phyloP scores from a whole-genome alignment of 92 coral and sea anemone species.

The Paramuricea clavata region DNA sequence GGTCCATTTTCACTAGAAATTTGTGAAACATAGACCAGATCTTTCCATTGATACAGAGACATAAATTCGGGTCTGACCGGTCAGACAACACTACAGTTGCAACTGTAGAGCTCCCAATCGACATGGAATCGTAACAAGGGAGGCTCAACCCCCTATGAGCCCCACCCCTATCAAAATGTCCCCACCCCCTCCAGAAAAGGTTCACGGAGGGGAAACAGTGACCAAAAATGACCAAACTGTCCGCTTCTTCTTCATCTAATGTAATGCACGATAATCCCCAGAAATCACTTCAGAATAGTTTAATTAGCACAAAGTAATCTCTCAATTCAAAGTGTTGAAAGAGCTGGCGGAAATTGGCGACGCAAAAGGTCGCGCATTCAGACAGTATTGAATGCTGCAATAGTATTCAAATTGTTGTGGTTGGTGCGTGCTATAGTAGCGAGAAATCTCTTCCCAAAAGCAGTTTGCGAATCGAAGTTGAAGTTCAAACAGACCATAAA shows the following conservation, averaged over 20 bases:
- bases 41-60: too few relatives aligned
- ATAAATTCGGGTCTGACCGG: too few relatives aligned
- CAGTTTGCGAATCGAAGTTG: background rate
- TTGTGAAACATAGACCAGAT: too few relatives aligned
- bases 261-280: background rate
- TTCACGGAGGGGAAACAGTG: background rate
- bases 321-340: slow-evolving; percentile 11
- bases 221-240: background rate
- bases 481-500: background rate
- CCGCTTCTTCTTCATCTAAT: background rate
- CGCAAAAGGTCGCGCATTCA: background rate
- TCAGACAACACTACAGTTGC: too few relatives aligned
- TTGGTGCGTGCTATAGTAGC: background rate
- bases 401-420: background rate
- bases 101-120: too few relatives aligned
- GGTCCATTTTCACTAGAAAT: too few relatives aligned
- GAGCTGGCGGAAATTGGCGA: background rate
- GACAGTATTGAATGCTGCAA: background rate
- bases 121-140: too few relatives aligned
- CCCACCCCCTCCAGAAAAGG: too few relatives aligned
- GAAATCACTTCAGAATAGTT: background rate
- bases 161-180: too few relatives aligned
- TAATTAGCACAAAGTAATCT: background rate
- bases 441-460: background rate
- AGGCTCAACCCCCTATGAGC: too few relatives aligned